Base-by-base conservation (phyloP, 35 echinoderm and acorn worm species). In the Eucidaris tribuloides region DNA sequence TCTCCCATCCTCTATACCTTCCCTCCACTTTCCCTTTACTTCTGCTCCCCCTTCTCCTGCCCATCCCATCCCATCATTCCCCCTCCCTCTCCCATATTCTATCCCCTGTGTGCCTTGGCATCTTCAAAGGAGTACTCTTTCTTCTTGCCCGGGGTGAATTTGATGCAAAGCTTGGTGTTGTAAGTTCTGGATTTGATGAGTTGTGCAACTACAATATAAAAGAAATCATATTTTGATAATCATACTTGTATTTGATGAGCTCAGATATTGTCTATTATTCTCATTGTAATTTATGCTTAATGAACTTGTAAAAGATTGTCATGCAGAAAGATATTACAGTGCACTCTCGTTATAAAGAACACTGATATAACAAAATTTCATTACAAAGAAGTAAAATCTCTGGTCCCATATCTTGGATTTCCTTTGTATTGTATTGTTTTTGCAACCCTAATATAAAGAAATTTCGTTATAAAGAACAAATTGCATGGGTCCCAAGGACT, bases 81-180 rank as follows among this genome's bases (percentile, higher is more conserved):
- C 11, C 15, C 62, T 66, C 9, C 28, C 28, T 9, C 9, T 7
- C 15, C 28, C 15, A 11, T 9, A 11, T 15, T n/a, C n/a, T n/a
- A n/a, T n/a, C n/a, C n/a, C n/a, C n/a, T n/a, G n/a, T 38, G n/a
- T 64, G 90, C 92, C 90, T 93, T 97, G 27, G 86, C 82, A 79
- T 92, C 82, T 62, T 92, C 94, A 70, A 97, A 97, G 52, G 65
- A 70, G 60, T 89, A 97, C 52, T 97, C 94, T 80, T 93, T 89
- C 79, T 92, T 97, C 82, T 97, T 97, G 15, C 87, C 86, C 27
- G 81, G 89, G 54, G 62, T 89, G 30, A 93, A 78, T 38, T 66
- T 77, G 52, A 97, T 86, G 20, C 15, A 32, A 5, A 97, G 68
- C 50, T 87, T 93, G 36, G 86, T 89, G 42, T 92, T 89, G 44